These are phyloP conservation scores for Drosophila longiperda DNA, from an alignment of 2,888 invertebrate genomes.

Conservation along the genomic window DNA sequence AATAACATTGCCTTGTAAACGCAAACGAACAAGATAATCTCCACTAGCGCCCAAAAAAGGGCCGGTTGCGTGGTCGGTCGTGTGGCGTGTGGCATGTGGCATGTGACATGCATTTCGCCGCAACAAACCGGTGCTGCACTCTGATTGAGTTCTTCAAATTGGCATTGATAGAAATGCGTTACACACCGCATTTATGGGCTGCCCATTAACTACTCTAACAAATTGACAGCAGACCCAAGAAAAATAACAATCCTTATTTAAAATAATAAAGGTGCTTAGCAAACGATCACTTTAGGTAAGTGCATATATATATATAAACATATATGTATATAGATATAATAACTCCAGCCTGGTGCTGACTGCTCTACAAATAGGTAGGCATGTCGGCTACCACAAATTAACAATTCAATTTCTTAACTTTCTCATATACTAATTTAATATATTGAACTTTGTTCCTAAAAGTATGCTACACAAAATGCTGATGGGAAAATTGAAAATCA, in stretches of 20 bases:
- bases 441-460: slow-evolving; percentile 27
- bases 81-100: slow-evolving; percentile 55
- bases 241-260: slow-evolving; percentile 50
- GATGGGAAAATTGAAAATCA: slow-evolving; percentile 1
- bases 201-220: slow-evolving; percentile 60
- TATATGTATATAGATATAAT: neutral
- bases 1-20: slow-evolving; percentile 71
- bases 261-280: slow-evolving; percentile 63
- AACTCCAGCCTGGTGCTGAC: neutral
- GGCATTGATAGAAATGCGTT: slow-evolving; percentile 67
- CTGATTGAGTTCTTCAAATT: slow-evolving; percentile 72
- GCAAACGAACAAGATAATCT: slow-evolving; percentile 80
- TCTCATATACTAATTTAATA: neutral
- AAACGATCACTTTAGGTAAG: no score
- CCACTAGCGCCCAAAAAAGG: slow-evolving; percentile 66
- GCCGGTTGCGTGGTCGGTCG: slow-evolving; percentile 58
- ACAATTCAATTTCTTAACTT: neutral
- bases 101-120: slow-evolving; percentile 46
- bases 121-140: slow-evolving; percentile 58
- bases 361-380: slow-evolving; percentile 1
- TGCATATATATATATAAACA: neutral
- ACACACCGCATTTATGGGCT: slow-evolving; percentile 56
- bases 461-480: slow-evolving; percentile 30
- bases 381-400: neutral
- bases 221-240: slow-evolving; percentile 58